phyloP scores from a whole-genome alignment of 2,797 vertebrate species.

The Onychomys arenicola region DNA sequence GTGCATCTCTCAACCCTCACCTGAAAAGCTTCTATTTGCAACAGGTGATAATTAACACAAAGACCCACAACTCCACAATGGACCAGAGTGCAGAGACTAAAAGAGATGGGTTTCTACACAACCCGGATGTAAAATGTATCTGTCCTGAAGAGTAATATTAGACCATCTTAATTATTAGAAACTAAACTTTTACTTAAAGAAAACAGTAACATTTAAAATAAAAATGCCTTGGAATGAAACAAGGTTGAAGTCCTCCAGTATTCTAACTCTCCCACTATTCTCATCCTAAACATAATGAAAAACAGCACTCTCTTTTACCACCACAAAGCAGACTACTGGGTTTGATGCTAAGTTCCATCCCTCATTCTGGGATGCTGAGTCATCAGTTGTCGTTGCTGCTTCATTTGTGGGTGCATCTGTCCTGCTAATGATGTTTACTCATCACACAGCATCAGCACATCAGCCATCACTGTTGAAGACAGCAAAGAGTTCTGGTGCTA shows the following conservation, averaged over 20 bases:
- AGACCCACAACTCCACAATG: background rate
- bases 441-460: background rate
- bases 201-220: background rate
- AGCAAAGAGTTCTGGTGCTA: background rate
- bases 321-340: background rate
- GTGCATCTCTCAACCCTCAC: background rate
- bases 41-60: background rate
- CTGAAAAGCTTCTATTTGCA: background rate
- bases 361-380: fast-evolving
- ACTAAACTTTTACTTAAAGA: background rate
- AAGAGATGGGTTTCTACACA: background rate
- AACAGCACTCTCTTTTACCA: background rate
- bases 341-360: background rate
- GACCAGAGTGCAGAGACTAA: background rate
- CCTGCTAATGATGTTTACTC: background rate
- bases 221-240: background rate
- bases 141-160: background rate
- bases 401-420: background rate
- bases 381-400: background rate
- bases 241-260: background rate
- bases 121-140: background rate
- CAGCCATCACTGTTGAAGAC: background rate
- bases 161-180: background rate
- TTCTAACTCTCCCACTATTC: background rate
- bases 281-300: background rate